These are phyloP conservation scores for Diarsia dahlii DNA, from an alignment of 2,888 invertebrate genomes.

Conservation along the genomic window DNA sequence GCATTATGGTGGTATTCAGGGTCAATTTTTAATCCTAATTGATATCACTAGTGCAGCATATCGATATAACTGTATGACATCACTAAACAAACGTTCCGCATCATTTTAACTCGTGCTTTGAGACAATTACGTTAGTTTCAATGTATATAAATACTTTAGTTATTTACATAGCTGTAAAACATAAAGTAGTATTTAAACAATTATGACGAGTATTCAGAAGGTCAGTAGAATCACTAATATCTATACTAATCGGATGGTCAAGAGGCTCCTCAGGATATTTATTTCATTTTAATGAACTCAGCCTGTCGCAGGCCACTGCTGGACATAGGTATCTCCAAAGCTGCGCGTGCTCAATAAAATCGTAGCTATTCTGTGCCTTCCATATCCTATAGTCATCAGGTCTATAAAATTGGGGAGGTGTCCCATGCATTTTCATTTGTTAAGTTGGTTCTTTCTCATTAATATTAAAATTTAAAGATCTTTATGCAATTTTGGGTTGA, in stretches of 20 bases:
- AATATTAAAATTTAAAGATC: background rate
- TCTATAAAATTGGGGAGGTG: too few species aligned
- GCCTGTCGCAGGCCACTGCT: too few species aligned
- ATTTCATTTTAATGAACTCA: too few species aligned
- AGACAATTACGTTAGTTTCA: conserved; percentile 33
- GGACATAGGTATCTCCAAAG: too few species aligned
- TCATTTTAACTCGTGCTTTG: conserved; percentile 32
- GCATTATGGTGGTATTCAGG: background rate
- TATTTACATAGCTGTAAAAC: conserved; percentile 29
- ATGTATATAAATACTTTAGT: conserved; percentile 15
- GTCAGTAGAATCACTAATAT: too few species aligned
- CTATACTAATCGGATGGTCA: too few species aligned
- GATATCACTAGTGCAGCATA: background rate
- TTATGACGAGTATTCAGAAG: background rate
- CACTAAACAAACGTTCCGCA: conserved; percentile 35
- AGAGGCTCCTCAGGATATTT: too few species aligned
- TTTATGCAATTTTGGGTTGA: background rate
- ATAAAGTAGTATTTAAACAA: background rate
- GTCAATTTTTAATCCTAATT: background rate
- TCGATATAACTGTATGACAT: conserved; percentile 23
- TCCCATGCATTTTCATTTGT: background rate
- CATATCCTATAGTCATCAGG: background rate
- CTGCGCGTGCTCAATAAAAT: too few species aligned
- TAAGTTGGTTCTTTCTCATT: background rate
- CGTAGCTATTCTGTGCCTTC: background rate